Evolutionary conservation across 1,140 invertebrate species (phyloP).

Genomic region (Hirudo medicinalis): DNA sequence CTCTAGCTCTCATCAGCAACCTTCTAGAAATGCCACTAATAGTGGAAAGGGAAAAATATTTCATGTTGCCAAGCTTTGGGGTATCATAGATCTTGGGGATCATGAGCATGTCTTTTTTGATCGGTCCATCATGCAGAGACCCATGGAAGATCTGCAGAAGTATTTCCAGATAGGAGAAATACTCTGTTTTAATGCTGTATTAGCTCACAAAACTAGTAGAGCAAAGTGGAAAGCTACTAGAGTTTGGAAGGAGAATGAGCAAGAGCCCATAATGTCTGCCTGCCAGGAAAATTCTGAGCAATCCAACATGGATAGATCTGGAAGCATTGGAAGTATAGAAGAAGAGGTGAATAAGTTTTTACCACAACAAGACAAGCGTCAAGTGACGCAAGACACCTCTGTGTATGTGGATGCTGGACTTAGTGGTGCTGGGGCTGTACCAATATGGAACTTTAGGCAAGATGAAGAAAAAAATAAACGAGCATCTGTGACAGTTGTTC

Average conservation of each 20-base stretch:
- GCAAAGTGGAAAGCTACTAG: slow-evolving; percentile 40
- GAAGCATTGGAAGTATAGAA: slow-evolving; percentile 18
- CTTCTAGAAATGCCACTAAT: background rate
- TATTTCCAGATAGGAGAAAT: slow-evolving; percentile 38
- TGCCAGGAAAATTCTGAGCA: slow-evolving; percentile 25
- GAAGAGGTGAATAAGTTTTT: slow-evolving; percentile 22
- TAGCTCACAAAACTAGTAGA: slow-evolving; percentile 40
- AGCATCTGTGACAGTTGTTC: slow-evolving; percentile 37
- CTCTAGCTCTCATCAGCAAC: slow-evolving; percentile 4
- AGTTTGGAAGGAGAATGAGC: slow-evolving; percentile 39
- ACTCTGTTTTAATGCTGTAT: slow-evolving; percentile 40
- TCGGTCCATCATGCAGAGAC: slow-evolving; percentile 38
- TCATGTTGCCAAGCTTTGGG: slow-evolving; percentile 42
- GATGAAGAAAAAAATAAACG: slow-evolving; percentile 33
- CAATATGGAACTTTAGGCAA: slow-evolving; percentile 39
- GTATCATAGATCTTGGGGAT: slow-evolving; percentile 41
- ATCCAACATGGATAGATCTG: slow-evolving; percentile 28
- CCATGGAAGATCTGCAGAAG: slow-evolving; percentile 40
- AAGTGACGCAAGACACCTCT: slow-evolving; percentile 5
- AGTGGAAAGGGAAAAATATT: slow-evolving; percentile 37
- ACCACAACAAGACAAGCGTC: slow-evolving; percentile 15
- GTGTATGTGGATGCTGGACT: slow-evolving; percentile 37
- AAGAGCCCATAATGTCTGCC: slow-evolving; percentile 23
- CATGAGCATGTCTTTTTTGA: slow-evolving; percentile 45
- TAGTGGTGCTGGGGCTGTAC: slow-evolving; percentile 37